Evolutionary conservation across 2,888 invertebrate species (phyloP), one percentile per base, ranked within the genome.

Genomic region (Orthosia gothica): DNA sequence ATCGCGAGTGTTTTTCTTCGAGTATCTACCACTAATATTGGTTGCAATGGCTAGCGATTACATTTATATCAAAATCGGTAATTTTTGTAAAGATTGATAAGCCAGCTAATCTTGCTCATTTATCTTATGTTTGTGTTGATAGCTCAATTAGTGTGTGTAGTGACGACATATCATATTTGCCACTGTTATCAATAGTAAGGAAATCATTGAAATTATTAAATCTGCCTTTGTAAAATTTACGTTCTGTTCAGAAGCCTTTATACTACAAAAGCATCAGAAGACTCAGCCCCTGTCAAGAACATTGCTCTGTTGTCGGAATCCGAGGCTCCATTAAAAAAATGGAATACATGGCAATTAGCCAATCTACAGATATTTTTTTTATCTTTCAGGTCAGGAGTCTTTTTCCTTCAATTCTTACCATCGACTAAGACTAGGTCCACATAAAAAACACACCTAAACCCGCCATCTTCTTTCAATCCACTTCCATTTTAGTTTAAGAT

Each of bases 11-110:
- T 23, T 67, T 40, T 62, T 64, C 55, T 62, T 61, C 15, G 62
- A 68, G 62, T 5, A 55, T 54, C 26, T 54, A 76, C 58, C 9
- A 49, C 58, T 57, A 68, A 58, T 74, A 65, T 67, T 58, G 11
- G 45, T 54, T 58, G n/a, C 20, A 40, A 52, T 26, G 47, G 23
- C n/a, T 54, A 13, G 40, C 50, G 32, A 71, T 74, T 59, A 70
- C 50, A 70, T 72, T 71, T 82, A 78, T 85, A 83, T 59, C 40
- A 74, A 72, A 62, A 58, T 40, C 26, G 84, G 83, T 83, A 79
- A 26, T 67, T 54, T 71, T 79, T 62, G 61, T 73, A 45, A 58
- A 65, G 81, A 86, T 79, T 79, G 86, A 85, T 85, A 86, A 71
- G 49, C 72, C 20, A 11, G 40, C 15, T 81, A 74, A 85, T 84